Percentiles rank a stretch among this genome's conserved stretches.
Conservation (phyloP, 2,797 vertebrate genomes). For the Threskiornis aethiopicus region DNA sequence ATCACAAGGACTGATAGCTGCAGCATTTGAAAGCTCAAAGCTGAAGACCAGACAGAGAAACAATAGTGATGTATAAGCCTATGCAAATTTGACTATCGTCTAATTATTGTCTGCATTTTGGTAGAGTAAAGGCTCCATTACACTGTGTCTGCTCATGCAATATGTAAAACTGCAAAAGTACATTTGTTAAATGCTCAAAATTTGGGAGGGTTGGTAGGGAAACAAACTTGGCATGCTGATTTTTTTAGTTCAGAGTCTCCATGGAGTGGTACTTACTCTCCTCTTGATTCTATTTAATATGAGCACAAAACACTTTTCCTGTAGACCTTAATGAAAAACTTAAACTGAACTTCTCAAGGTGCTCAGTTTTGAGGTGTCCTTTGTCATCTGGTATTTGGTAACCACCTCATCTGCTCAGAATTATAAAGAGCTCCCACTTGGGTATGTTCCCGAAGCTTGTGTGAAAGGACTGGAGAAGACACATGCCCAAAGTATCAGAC, state of each 20-base stretch:
- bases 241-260: not conserved
- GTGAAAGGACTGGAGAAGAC: not conserved
- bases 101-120: not conserved
- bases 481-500: not conserved
- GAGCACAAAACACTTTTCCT: not conserved
- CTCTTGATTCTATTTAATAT: not conserved
- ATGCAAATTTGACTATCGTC: not conserved
- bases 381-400: not conserved
- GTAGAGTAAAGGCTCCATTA: not conserved
- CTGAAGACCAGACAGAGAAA: not conserved
- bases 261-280: not conserved
- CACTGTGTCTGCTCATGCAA: not conserved
- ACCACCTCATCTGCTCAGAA: not conserved
- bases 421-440: not conserved
- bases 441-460: not conserved
- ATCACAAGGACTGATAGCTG: not conserved
- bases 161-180: not conserved
- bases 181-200: not conserved
- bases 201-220: not conserved
- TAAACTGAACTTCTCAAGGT: not conserved
- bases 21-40: not conserved
- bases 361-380: not conserved
- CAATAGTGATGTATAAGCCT: not conserved
- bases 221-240: not conserved
- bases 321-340: not conserved